Conservation (phyloP, 2,797 vertebrate species). For the Darevskia nairensis region DNA sequence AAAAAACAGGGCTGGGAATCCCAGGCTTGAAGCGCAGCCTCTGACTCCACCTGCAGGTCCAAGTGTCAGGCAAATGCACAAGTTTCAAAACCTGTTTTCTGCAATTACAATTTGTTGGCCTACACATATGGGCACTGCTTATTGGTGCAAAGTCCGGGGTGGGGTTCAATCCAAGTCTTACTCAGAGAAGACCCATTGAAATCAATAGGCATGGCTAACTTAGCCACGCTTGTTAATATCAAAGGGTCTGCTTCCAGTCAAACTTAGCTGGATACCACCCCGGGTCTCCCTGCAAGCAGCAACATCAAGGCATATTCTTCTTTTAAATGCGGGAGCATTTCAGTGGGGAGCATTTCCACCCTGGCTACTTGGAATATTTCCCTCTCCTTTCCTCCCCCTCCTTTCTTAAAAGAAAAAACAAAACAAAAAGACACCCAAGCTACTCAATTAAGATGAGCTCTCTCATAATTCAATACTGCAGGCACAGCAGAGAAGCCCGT, state of each 20-base stretch:
- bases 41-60: neutral
- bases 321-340: neutral
- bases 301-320: neutral
- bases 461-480: slow-evolving; percentile 10
- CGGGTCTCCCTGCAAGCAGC: neutral
- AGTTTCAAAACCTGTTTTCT: neutral
- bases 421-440: neutral
- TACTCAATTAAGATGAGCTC: slow-evolving; percentile 11
- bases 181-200: too few species aligned
- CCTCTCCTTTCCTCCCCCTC: neutral
- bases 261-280: too few species aligned
- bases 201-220: too few species aligned
- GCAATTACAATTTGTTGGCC: neutral
- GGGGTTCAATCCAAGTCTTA: too few species aligned
- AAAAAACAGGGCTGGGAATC: too few species aligned
- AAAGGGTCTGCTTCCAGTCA: too few species aligned
- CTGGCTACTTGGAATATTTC: neutral
- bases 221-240: too few species aligned
- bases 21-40: neutral
- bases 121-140: neutral
- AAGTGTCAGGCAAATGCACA: neutral
- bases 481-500: neutral
- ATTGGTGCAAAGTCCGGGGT: neutral
- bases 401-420: too few species aligned
- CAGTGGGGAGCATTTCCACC: neutral